Conservation (phyloP, 2,113 vertebrate genomes). For the Megaceryle maxima region DNA sequence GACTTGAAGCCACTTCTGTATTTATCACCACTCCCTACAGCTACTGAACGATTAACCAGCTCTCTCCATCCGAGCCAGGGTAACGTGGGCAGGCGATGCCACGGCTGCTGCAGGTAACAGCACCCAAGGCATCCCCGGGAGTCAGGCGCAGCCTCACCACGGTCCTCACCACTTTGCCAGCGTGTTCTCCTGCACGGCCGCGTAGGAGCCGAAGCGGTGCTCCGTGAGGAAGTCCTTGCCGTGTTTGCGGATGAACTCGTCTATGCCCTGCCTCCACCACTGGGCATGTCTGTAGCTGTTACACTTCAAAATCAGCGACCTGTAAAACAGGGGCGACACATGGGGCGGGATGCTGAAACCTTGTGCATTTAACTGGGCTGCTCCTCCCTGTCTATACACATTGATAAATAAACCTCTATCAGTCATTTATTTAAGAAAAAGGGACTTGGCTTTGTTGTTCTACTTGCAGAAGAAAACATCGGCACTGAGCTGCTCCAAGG, state of each 20-base stretch:
- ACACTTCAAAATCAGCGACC: slow-evolving; percentile 92
- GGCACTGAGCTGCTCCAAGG: background rate
- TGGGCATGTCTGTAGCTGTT: slow-evolving; percentile 93
- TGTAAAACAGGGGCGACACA: slow-evolving; percentile 10
- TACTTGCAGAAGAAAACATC: background rate
- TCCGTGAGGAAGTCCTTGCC: slow-evolving; percentile 87
- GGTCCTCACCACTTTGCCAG: slow-evolving; percentile 87
- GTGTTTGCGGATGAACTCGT: slow-evolving; percentile 85
- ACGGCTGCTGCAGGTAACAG: background rate
- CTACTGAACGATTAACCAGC: background rate
- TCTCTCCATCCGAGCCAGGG: rapidly evolving
- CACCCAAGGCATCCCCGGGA: rapidly evolving
- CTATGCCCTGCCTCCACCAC: slow-evolving; percentile 95
- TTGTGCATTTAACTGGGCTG: background rate
- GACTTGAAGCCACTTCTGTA: background rate
- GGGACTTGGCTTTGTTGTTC: background rate
- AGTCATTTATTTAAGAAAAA: background rate
- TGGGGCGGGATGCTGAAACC: background rate
- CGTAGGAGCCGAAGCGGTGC: slow-evolving; percentile 93
- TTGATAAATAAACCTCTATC: background rate
- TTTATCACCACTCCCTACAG: background rate
- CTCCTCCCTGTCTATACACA: rapidly evolving
- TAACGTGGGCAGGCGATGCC: background rate
- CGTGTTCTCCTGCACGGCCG: slow-evolving; percentile 80
- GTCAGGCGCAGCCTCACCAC: rapidly evolving